A percentile compares a stretch with the other conserved stretches of the same genome.
phyloP scores from a whole-genome alignment of 2,888 invertebrate species.

The Noctua pronuba region DNA sequence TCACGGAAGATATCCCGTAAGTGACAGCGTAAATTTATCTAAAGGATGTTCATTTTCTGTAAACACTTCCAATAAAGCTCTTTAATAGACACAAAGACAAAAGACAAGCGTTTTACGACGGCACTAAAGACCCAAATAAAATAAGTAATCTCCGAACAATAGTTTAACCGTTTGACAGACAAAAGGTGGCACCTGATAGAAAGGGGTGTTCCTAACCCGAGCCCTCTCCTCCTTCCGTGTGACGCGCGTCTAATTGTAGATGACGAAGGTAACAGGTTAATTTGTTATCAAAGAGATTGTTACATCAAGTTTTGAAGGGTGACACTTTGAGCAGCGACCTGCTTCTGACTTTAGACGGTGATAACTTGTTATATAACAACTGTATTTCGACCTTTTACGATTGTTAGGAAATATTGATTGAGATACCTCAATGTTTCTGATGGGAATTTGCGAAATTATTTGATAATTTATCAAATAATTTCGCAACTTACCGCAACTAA shows the following conservation, averaged over 20 bases:
- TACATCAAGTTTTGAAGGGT: constrained; percentile 58
- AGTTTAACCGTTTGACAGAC: constrained; percentile 42
- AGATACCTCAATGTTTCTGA: not conserved
- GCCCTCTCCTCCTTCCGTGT: constrained; percentile 41
- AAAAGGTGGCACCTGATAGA: constrained; percentile 51
- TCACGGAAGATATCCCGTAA: no score
- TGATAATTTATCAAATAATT: no score
- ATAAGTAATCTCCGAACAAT: constrained; percentile 33
- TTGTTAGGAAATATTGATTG: constrained; percentile 6
- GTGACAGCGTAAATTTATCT: not conserved
- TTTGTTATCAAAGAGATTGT: constrained; percentile 65
- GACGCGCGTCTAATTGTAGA: constrained; percentile 58
- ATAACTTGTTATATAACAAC: constrained; percentile 24
- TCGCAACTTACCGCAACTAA: no score
- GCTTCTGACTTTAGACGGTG: constrained; percentile 25
- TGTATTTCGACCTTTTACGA: constrained; percentile 8
- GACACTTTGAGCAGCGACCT: constrained; percentile 51
- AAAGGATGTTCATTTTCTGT: not conserved
- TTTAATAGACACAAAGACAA: constrained; percentile 6
- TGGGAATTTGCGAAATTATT: not conserved
- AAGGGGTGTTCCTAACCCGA: constrained; percentile 26
- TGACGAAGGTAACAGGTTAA: constrained; percentile 62
- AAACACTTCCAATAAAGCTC: constrained; percentile 9
- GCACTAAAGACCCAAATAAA: constrained; percentile 30
- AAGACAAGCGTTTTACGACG: constrained; percentile 27